Evolutionary conservation across 2,888 invertebrate species (phyloP).

Genomic region (Tipula confusa): DNA sequence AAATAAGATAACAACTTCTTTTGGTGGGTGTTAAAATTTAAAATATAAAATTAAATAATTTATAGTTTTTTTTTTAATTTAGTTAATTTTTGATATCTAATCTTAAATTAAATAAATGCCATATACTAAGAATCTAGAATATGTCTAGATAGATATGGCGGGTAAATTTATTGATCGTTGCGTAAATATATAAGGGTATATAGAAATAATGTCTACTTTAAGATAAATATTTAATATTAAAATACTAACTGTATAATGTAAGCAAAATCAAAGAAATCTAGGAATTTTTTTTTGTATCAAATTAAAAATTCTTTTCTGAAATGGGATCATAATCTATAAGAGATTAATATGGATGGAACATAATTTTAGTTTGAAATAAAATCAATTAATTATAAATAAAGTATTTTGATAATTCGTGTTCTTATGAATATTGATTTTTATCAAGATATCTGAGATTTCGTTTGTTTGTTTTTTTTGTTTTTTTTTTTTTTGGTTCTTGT

Average conservation of each 20-base stretch:
- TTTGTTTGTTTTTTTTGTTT: neutral
- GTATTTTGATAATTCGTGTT: constrained; percentile 3
- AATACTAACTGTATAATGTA: neutral
- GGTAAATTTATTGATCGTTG: neutral
- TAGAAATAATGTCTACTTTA: neutral
- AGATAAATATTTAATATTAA: neutral
- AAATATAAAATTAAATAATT: neutral
- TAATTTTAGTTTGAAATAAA: neutral
- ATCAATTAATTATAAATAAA: constrained; percentile 12
- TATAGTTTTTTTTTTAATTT: neutral
- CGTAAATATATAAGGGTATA: neutral
- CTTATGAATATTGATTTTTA: neutral
- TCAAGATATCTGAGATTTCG: neutral
- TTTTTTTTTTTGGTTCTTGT: neutral
- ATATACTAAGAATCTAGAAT: neutral
- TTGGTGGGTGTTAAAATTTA: neutral
- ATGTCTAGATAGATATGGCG: neutral
- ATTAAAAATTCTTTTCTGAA: constrained; percentile 3
- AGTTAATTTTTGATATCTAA: neutral
- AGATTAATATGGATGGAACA: constrained; percentile 9
- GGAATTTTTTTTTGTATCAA: neutral
- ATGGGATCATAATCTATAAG: neutral
- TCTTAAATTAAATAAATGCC: neutral
- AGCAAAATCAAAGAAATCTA: neutral
- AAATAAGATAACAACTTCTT: neutral